Evolutionary conservation across 2,888 invertebrate species (phyloP).

Genomic region (Andrena chrysosceles): DNA sequence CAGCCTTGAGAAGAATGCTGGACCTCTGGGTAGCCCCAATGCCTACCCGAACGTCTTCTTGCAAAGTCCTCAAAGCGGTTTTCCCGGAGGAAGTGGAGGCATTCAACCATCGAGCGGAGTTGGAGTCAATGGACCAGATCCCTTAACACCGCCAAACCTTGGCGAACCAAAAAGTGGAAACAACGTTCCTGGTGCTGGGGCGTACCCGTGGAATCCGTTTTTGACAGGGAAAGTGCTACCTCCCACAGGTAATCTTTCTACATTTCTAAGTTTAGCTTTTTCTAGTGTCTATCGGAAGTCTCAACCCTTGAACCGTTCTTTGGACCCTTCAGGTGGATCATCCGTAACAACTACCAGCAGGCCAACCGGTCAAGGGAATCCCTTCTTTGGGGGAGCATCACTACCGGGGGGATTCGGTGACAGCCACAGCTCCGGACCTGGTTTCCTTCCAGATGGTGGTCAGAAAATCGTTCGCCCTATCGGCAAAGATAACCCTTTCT

Average conservation of each 20-base stretch:
- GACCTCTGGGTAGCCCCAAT: not conserved
- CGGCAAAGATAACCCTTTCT: slow-evolving; percentile 54
- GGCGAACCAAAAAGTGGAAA: not conserved
- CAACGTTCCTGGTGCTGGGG: not conserved
- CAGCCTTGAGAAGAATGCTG: not conserved
- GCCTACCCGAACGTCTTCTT: not conserved
- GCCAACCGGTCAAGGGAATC: slow-evolving; percentile 43
- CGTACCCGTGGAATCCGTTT: slow-evolving; percentile 48
- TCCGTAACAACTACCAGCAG: not conserved
- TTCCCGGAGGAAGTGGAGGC: not conserved
- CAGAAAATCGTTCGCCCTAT: not conserved
- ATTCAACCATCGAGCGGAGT: not conserved
- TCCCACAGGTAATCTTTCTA: not conserved
- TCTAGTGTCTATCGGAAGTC: not conserved
- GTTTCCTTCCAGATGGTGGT: not conserved
- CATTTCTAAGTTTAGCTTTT: not conserved
- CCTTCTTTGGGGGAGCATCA: slow-evolving; percentile 23
- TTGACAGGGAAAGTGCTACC: slow-evolving; percentile 24
- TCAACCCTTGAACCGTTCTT: not conserved
- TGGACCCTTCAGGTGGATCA: not conserved
- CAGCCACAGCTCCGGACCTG: not conserved
- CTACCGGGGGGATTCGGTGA: not conserved
- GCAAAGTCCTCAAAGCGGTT: not conserved
- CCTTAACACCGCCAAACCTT: not conserved
- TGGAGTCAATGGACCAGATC: not conserved